Conservation (phyloP, 1,140 invertebrate genomes). For the Drosophila saltans region DNA sequence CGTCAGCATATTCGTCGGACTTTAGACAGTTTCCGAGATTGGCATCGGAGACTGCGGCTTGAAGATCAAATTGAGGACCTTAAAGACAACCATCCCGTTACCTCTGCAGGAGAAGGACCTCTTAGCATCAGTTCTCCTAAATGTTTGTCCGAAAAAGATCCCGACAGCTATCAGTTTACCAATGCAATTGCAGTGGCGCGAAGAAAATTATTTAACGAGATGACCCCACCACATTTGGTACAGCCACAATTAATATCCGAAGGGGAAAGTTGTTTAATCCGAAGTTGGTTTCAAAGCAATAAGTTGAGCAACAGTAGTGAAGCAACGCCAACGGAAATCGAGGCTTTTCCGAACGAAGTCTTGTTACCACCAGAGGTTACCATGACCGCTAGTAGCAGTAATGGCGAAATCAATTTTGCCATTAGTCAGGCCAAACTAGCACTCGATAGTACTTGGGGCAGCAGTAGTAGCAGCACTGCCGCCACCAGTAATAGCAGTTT, state of each 20-base stretch:
- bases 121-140: slow-evolving; percentile 25
- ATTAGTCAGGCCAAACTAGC: slow-evolving; percentile 23
- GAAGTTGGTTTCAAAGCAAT: background rate
- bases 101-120: background rate
- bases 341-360: background rate
- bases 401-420: slow-evolving; percentile 24
- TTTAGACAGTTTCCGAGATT: slow-evolving; percentile 36
- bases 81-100: background rate
- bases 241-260: background rate
- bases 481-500: slow-evolving; percentile 2
- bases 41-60: slow-evolving; percentile 31
- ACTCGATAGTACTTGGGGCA: slow-evolving; percentile 8
- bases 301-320: slow-evolving; percentile 1
- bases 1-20: slow-evolving; percentile 43
- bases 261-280: too few species aligned
- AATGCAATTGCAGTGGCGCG: slow-evolving; percentile 61
- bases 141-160: slow-evolving; percentile 35
- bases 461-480: slow-evolving; percentile 19
- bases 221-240: background rate
- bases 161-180: slow-evolving; percentile 56
- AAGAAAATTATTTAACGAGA: slow-evolving; percentile 40
- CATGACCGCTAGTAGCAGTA: slow-evolving; percentile 22
- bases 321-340: slow-evolving; percentile 4
- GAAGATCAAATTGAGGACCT: slow-evolving; percentile 25
- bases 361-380: slow-evolving; percentile 6